Base-by-base conservation (phyloP, 2,888 invertebrate genomes). In the Melipona beecheii region DNA sequence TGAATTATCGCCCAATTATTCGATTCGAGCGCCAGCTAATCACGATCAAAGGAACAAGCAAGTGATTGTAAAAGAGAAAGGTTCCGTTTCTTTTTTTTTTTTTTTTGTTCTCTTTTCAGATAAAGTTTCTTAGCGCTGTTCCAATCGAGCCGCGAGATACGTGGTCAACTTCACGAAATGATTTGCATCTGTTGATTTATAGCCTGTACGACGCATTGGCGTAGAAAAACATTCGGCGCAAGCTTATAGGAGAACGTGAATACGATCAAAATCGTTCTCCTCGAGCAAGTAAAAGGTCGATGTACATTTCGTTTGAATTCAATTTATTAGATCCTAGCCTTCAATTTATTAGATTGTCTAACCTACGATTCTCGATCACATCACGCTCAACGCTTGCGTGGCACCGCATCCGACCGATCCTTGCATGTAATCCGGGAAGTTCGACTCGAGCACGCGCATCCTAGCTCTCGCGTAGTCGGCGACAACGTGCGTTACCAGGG, bases 361-460 rank as follows among this genome's bases (percentile, higher is more conserved):
- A 1, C 11, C 6, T 43, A 24, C 0, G 24, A 21, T 4, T 43
- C 13, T 3, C 2, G 3, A 2, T 65, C 88, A 92, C 81, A 95
- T 92, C 4, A 93, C 66, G 2, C 92, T 92, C 65, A 96, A 92
- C 71, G 95, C 95, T 90, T 96, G 96, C 60, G 95, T 95, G 62
- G 95, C 95, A 2, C 96, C 96, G 89, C 96, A 96, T 43, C 96
- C 96, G 60, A 96, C 95, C 31, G 95, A 96, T 85, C 95, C 95
- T 84, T 95, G 95, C 92, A 96, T 95, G 89, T 95, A 97, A 93
- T 96, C 96, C 2, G 95, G 96, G 93, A 96, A 96, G 92, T 96
- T 96, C 89, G 96, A 96, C 91, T 96, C 96, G 82, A 96, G 91
- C 0, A 96, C 95, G 72, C 96, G 94, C 95, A 96, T 96, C 75